Evolutionary conservation across 2,797 vertebrate species (phyloP).

Genomic region (Pseudocheirus occidentalis): DNA sequence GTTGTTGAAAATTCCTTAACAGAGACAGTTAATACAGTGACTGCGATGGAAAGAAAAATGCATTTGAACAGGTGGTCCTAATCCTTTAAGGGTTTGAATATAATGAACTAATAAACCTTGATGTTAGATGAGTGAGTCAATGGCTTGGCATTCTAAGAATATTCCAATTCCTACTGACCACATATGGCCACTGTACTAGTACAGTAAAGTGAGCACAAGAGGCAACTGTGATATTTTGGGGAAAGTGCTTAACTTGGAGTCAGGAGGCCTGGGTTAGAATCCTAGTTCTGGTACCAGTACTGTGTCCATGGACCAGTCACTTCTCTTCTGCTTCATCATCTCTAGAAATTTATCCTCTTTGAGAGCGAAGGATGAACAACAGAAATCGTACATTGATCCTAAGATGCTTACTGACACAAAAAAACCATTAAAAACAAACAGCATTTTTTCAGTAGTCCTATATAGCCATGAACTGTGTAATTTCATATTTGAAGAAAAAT

Average conservation of each 20-base stretch:
- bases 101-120: slow-evolving; percentile 36
- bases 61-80: slow-evolving; percentile 71
- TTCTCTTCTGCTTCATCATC: not conserved
- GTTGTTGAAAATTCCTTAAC: slow-evolving; percentile 70
- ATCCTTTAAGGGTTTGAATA: slow-evolving; percentile 75
- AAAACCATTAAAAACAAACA: not conserved
- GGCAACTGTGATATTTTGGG: not conserved
- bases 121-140: slow-evolving; percentile 67
- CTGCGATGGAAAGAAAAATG: slow-evolving; percentile 36
- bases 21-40: slow-evolving; percentile 52
- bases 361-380: not conserved
- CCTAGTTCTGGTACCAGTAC: not conserved
- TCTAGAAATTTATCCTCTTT: not conserved
- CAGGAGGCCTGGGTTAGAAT: not conserved
- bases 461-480: not conserved
- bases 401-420: not conserved
- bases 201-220: not conserved
- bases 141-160: slow-evolving; percentile 52
- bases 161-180: not conserved
- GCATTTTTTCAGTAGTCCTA: not conserved
- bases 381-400: not conserved
- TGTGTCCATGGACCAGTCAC: not conserved
- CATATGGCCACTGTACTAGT: not conserved
- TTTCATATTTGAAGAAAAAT: not conserved
- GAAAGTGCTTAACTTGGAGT: not conserved